A percentile compares a stretch with the other conserved stretches of the same genome.
Conservation (phyloP, 2,797 vertebrate species). For the Sebastes trivittatus region DNA sequence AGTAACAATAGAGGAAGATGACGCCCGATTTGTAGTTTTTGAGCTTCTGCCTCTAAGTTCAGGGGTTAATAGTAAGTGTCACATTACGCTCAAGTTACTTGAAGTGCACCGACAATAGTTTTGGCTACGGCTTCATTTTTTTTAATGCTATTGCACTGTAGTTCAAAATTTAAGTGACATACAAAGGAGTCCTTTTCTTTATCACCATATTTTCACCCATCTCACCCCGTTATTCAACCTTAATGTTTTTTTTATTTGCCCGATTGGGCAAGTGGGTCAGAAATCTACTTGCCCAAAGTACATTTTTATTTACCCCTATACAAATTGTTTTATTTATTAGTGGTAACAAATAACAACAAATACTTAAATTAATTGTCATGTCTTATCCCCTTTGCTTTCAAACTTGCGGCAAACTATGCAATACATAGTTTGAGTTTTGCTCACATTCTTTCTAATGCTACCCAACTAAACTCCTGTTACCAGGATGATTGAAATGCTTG, state of each 20-base stretch:
- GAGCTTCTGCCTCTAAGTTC: neutral
- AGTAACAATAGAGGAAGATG: neutral
- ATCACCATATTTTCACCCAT: neutral
- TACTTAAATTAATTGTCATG: no score
- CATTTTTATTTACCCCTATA: no score
- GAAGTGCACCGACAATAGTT: neutral
- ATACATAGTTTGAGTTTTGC: no score
- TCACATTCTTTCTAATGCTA: no score
- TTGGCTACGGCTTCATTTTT: neutral
- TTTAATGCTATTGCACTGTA: neutral
- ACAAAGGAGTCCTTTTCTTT: neutral
- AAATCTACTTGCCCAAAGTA: no score
- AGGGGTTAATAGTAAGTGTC: neutral
- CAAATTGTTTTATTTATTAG: no score
- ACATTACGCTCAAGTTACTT: neutral
- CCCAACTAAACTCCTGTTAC: no score
- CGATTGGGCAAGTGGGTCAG: no score
- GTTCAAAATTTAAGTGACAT: neutral
- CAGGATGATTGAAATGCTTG: accelerated
- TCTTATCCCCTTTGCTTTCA: no score
- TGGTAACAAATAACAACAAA: no score
- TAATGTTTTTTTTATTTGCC: no score
- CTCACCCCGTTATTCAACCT: neutral
- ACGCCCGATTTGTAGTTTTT: neutral
- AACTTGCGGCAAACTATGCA: no score